Conservation (phyloP, 2,888 invertebrate genomes). For the Arge pagana region DNA sequence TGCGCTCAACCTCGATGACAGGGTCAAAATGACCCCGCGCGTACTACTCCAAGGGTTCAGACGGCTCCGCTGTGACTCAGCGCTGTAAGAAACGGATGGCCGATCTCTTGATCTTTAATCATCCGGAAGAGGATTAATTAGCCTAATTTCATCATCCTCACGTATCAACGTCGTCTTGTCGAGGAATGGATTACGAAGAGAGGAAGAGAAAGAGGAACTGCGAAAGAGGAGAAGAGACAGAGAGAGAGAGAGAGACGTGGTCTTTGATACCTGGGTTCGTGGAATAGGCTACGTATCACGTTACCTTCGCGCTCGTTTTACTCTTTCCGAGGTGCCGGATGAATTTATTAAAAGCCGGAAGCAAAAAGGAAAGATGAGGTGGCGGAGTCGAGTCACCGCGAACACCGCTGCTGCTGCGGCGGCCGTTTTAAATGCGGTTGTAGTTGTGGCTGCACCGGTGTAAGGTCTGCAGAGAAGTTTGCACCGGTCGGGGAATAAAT, state of each 20-base stretch:
- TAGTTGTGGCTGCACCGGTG: too few species aligned
- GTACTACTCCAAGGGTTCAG: slow-evolving; percentile 18
- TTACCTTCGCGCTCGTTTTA: not conserved
- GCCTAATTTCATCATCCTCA: too few species aligned
- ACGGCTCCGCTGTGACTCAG: not conserved
- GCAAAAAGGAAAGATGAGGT: slow-evolving; percentile 8
- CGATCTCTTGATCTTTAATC: too few species aligned
- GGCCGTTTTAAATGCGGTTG: too few species aligned
- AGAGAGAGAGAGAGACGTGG: slow-evolving; percentile 3
- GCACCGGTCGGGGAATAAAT: slow-evolving; percentile 17
- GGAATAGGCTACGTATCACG: too few species aligned
- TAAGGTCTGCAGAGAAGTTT: not conserved
- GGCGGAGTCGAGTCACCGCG: slow-evolving; percentile 4
- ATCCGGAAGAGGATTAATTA: too few species aligned
- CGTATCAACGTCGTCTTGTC: slow-evolving; percentile 3
- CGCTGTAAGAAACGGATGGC: not conserved
- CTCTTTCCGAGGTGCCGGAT: not conserved
- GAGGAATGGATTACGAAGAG: not conserved
- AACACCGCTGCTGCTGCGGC: not conserved
- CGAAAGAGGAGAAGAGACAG: slow-evolving; percentile 11
- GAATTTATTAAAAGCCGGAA: slow-evolving; percentile 18
- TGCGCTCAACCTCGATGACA: too few species aligned
- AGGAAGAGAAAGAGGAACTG: not conserved
- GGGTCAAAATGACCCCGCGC: slow-evolving; percentile 24
- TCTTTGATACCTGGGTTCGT: too few species aligned